Conservation (phyloP, 2,888 invertebrate species). For the Venustoraphidia nigricollis region DNA sequence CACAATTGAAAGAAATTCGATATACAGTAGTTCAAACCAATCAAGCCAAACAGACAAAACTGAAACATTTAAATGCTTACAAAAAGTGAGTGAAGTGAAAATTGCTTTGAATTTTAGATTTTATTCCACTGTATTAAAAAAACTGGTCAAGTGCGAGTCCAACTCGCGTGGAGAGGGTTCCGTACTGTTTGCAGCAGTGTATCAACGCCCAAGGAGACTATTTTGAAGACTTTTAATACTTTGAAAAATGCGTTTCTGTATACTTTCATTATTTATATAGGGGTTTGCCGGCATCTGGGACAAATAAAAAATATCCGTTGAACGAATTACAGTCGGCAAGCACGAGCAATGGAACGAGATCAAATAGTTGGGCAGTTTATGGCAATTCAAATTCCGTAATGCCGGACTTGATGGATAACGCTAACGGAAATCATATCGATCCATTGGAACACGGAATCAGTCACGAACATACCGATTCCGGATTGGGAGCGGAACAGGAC, state of each 20-base stretch:
- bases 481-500: constrained; percentile 60
- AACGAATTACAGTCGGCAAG: no score
- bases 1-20: constrained; percentile 73
- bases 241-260: no score
- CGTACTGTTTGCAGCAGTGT: no score
- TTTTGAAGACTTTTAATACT: no score
- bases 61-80: constrained; percentile 20
- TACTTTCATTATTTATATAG: no score
- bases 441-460: constrained; percentile 30
- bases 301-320: no score
- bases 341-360: constrained; percentile 6
- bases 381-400: constrained; percentile 19
- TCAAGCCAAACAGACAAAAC: constrained; percentile 42
- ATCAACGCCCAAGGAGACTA: no score
- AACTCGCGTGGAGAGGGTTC: no score
- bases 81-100: constrained; percentile 10
- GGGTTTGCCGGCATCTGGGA: no score
- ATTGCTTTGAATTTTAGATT: not conserved
- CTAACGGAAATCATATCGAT: constrained; percentile 13
- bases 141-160: no score
- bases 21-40: constrained; percentile 74
- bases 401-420: constrained; percentile 13
- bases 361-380: constrained; percentile 18
- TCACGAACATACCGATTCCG: constrained; percentile 64
- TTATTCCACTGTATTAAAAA: no score